Percentiles rank a stretch among this genome's conserved stretches.
phyloP scores from a whole-genome alignment of 1,140 invertebrate species.

The Watersipora subatra region DNA sequence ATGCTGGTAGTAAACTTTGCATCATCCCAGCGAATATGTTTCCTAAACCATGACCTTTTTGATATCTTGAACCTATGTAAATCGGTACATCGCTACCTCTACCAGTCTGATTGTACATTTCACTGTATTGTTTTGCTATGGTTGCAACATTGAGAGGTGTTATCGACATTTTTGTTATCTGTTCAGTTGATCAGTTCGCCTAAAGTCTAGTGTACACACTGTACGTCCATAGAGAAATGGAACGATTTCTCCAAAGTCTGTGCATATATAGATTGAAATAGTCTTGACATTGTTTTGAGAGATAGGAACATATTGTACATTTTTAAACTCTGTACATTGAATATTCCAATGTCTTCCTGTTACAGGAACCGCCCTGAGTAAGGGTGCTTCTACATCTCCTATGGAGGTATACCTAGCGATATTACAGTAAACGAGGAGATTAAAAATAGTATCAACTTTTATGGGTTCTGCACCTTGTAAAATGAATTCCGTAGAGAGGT shows the following conservation, averaged over 20 bases:
- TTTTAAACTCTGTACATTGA: not conserved
- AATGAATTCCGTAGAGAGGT: too few relatives aligned
- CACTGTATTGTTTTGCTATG: not conserved
- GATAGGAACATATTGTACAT: not conserved
- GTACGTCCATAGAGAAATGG: not conserved
- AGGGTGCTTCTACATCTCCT: not conserved
- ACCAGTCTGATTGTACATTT: not conserved
- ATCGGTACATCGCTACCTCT: not conserved
- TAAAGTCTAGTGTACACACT: not conserved
- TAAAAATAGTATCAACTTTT: not conserved
- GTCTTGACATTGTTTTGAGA: not conserved
- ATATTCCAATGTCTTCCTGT: not conserved
- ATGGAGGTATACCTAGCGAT: not conserved
- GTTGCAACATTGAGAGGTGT: not conserved
- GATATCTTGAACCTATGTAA: not conserved
- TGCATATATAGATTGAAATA: not conserved
- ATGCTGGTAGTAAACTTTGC: not conserved
- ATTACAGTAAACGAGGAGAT: not conserved
- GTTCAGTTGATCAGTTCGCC: too few relatives aligned
- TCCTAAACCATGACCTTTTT: not conserved
- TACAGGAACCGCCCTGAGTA: not conserved
- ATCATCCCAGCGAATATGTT: not conserved
- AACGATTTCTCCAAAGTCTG: not conserved
- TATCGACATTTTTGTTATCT: not conserved
- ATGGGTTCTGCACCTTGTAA: not conserved